Base-by-base conservation (phyloP, 1,140 invertebrate genomes). In the Drosophila nasuta region DNA sequence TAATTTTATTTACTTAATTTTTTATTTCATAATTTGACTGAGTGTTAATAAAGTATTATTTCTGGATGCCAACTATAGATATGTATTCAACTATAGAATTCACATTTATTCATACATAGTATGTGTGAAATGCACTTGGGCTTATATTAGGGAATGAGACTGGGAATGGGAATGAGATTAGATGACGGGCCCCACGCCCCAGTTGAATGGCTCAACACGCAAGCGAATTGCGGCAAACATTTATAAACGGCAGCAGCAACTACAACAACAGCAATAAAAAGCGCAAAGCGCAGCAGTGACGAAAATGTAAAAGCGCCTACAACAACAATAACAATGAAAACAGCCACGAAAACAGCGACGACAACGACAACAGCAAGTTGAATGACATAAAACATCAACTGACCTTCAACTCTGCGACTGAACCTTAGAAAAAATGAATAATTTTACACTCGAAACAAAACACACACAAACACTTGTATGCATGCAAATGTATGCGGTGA, bases 331-430 rank as follows among this genome's bases (percentile, higher is more conserved):
- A 25, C 10, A 77, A 52, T 71, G 48, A 60, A 38, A 59, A 13
- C 3, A 49, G 46, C 17, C 48, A 66, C 65, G 59, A 70, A 64
- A 72, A 45, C 64, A 49, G 54, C 69, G 63, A 69, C 49, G 54
- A 68, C 68, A 17, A 67, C 72, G 51, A 43, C 67, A 60, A 87
- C 81, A 59, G 74, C 89, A 91, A 91, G 90, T 91, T 91, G 89
- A 91, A 91, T 91, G 90, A 91, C 90, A 91, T 91, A 91, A 91
- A 91, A 89, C 90, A 90, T 90, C 82, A 87, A 91, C 89, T 91
- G 90, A 91, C 90, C 90, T 91, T 91, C 90, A 91, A 91, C 90
- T 91, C 90, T 87, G 77, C 64, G 85, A 91, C 86, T 91, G 90
- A 91, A 91, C 90, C 90, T 91, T 90, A 91, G 90, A 82, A 91